Base-by-base conservation (phyloP, 1,140 invertebrate genomes). In the Phthorimaea operculella region DNA sequence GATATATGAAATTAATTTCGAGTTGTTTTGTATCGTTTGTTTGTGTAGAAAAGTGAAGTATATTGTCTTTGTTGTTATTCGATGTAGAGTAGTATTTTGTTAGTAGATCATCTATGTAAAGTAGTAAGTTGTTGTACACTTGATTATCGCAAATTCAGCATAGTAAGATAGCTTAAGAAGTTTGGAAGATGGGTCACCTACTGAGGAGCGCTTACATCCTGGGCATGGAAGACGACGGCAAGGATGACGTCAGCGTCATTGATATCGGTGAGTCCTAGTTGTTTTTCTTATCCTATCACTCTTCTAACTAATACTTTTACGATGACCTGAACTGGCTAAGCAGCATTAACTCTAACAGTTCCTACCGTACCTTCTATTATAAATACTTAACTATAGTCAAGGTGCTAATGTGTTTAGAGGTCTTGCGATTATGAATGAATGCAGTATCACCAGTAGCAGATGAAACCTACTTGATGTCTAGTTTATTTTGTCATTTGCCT, bases 81-180 rank as follows among this genome's bases (percentile, higher is more conserved):
- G 45, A 16, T 47, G 45, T 47, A 47, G 9, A 18, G 14, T 15
- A 47, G 45, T 18, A 6, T 54, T 49, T 47, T 54, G 54, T 63
- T 70, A 65, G 60, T 60, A 59, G 65, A 64, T 66, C 17, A 76
- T 75, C 52, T 74, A 75, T 79, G 72, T 79, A 72, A 65, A 66
- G 62, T 66, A 68, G 57, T 51, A 4, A 28, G 52, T 55, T 57
- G 48, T 64, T 61, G 66, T 76, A 71, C 64, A 71, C 60, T 68
- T 59, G 51, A 69, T 57, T 66, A 70, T 76, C 72, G 70, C 76
- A 80, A 82, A 67, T 51, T 79, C 76, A 84, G 81, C 78, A 81
- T 82, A 58, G 72, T 76, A 74, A 76, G 59, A 45, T 44, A 28
- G 21, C 6, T 4, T 28, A 28, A 28, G 16, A 50, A 54, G 59